Base-by-base conservation (phyloP, 2,888 invertebrate species). In the Epirrhoe tristata region DNA sequence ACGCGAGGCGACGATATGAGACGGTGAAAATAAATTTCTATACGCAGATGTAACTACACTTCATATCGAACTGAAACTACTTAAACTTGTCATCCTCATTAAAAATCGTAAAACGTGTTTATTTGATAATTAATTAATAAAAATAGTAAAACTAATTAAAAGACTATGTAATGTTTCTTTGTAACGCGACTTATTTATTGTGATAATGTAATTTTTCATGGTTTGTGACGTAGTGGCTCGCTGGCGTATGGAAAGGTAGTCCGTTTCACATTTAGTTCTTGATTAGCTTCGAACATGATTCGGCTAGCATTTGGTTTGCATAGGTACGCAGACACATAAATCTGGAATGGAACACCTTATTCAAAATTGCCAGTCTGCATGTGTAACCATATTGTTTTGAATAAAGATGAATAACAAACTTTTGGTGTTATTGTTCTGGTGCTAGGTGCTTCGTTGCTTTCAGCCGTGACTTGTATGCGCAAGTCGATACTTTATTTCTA, bases 91-190 rank as follows among this genome's bases (percentile, higher is more conserved):
- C 81, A 81, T 79, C 77, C 59, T 68, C 60, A 71, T 83, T 84
- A 88, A 89, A 91, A 89, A 91, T 83, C 82, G 88, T 84, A 88
- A 88, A 89, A 86, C 77, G 70, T 79, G 75, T 76, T 81, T 80
- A 74, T 70, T 81, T 73, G 77, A 78, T 79, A 75, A 75, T 81
- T 82, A 78, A 78, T 82, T 80, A 79, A 85, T 86, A 89, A 90
- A 87, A 88, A 88, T 81, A 81, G 89, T 86, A 89, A 89, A 91
- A 89, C 81, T 81, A 84, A 82, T 84, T 83, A 84, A 88, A 87
- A 86, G 84, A 87, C 86, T 87, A 84, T 77, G 77, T 87, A 83
- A 84, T 79, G 75, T 76, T 77, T 79, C 82, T 84, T 88, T 85
- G 81, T 87, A 83, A 81, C 81, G 79, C 78, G 78, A 80, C 81